A percentile compares a stretch with the other conserved stretches of the same genome.
These are phyloP conservation scores for Columba janthina DNA, from an alignment of 2,113 vertebrate species.

Conservation along the genomic window DNA sequence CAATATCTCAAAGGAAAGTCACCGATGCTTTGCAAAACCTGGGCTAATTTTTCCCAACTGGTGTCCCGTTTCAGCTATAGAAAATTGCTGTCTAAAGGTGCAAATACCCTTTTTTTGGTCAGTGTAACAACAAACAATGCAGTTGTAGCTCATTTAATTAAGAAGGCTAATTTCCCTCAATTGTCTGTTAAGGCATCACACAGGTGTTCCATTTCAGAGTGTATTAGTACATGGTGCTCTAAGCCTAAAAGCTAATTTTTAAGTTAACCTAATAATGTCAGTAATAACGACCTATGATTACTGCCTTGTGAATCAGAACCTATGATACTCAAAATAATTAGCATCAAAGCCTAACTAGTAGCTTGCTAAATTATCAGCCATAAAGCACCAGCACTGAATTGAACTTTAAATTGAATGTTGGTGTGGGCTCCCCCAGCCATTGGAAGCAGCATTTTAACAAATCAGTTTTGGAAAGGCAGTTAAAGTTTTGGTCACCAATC, in stretches of 20 bases:
- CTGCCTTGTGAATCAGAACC: slow-evolving; percentile 75
- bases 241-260: slow-evolving; percentile 76
- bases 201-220: slow-evolving; percentile 74
- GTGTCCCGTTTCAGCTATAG: not conserved
- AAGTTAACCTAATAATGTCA: slow-evolving; percentile 73
- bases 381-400: slow-evolving; percentile 61
- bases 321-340: slow-evolving; percentile 77
- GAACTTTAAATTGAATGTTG: not conserved
- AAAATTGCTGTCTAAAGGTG: not conserved
- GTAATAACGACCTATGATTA: slow-evolving; percentile 72
- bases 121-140: slow-evolving; percentile 37
- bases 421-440: not conserved
- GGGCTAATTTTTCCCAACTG: not conserved
- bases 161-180: slow-evolving; percentile 64
- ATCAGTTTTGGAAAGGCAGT: not conserved
- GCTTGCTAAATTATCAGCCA: slow-evolving; percentile 71
- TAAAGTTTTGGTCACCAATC: not conserved
- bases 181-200: slow-evolving; percentile 49
- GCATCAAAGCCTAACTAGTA: slow-evolving; percentile 71
- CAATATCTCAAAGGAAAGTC: not conserved
- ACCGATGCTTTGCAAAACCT: not conserved
- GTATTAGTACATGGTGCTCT: slow-evolving; percentile 61
- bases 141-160: slow-evolving; percentile 68
- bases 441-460: not conserved
- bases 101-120: slow-evolving; percentile 16